Evolutionary conservation across 2,113 vertebrate genomes (phyloP).

Genomic region (Coturnix japonica): DNA sequence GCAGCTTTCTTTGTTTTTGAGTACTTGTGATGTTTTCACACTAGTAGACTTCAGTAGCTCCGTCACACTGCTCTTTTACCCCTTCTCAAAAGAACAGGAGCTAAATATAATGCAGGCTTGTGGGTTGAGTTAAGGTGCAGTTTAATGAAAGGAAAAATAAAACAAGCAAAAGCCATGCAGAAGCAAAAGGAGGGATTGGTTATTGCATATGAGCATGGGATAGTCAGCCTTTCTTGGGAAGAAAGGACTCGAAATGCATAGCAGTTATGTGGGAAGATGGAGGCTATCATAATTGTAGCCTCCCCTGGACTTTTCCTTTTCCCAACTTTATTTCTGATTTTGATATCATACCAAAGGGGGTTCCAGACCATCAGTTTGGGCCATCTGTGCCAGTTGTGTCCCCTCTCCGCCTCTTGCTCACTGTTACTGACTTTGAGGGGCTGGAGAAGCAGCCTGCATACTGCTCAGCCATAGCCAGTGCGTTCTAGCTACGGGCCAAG

Average conservation of each 20-base stretch:
- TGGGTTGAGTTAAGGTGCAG: background rate
- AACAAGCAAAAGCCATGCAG: background rate
- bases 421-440: background rate
- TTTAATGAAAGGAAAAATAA: background rate
- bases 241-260: background rate
- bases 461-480: background rate
- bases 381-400: background rate
- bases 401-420: background rate
- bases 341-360: background rate
- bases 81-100: background rate
- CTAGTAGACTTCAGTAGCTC: background rate
- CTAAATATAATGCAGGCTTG: background rate
- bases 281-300: background rate
- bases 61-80: background rate
- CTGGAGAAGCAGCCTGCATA: background rate
- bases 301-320: background rate
- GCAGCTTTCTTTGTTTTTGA: background rate
- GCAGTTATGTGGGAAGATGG: background rate
- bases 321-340: background rate
- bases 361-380: background rate
- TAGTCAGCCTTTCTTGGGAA: background rate
- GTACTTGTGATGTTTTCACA: background rate
- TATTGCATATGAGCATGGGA: background rate
- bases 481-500: too few relatives aligned
- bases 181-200: background rate